Percentiles rank a stretch among this genome's conserved stretches.
Evolutionary conservation across 2,797 vertebrate genomes (phyloP).

Genomic region (Acanthopagrus latus): DNA sequence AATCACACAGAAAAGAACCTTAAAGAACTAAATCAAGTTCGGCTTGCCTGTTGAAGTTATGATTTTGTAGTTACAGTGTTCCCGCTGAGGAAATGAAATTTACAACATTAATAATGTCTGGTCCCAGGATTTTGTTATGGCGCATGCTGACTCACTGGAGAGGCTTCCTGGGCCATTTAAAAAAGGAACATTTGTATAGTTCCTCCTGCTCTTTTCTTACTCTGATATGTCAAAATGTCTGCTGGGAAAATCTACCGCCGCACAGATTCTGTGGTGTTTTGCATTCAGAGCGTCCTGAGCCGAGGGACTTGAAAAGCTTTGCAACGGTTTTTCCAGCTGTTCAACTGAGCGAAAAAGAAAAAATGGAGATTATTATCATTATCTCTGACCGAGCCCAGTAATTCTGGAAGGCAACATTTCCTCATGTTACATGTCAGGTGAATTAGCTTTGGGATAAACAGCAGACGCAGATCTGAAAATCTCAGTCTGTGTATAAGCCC

Average conservation of each 20-base stretch:
- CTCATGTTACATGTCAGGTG: not conserved
- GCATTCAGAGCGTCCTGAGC: not conserved
- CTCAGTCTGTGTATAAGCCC: not conserved
- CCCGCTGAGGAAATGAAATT: too few species aligned
- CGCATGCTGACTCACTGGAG: not conserved
- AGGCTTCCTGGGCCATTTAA: conserved; percentile 3
- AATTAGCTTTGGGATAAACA: not conserved
- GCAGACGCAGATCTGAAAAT: not conserved
- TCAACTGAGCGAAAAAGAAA: not conserved
- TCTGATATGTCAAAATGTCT: not conserved
- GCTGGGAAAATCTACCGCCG: not conserved
- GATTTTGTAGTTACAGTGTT: not conserved
- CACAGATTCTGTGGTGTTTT: not conserved
- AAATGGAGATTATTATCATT: conserved; percentile 14
- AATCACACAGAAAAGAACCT: not conserved
- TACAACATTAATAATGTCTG: not conserved
- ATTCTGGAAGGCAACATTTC: not conserved
- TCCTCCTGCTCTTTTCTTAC: conserved; percentile 7
- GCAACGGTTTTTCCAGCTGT: not conserved
- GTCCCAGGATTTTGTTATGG: not conserved
- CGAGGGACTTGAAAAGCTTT: not conserved
- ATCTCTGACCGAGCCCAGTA: not conserved
- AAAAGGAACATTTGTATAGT: conserved; percentile 8
- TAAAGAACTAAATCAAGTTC: not conserved
- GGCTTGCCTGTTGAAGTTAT: not conserved